Conservation (phyloP, 2,113 vertebrate species). For the Plectropomus leopardus region DNA sequence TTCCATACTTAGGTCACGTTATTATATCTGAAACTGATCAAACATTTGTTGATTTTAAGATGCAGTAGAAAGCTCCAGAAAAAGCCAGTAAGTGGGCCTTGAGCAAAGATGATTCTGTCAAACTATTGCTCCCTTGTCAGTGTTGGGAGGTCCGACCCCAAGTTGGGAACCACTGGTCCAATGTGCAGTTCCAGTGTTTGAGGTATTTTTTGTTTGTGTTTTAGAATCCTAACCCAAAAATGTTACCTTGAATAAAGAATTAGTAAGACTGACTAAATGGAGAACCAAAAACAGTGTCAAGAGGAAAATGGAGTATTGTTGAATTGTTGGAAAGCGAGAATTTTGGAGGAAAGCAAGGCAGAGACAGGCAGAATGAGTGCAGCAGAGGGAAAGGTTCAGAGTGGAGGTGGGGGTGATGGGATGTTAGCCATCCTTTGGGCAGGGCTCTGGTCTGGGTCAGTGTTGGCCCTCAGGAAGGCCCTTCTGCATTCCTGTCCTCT, state of each 20-base stretch:
- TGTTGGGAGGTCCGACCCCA: not conserved
- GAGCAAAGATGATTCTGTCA: not conserved
- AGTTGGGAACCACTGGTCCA: not conserved
- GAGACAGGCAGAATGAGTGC: slow-evolving; percentile 12
- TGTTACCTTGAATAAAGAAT: not conserved
- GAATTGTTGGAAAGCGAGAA: slow-evolving; percentile 20
- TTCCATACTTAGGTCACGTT: not conserved
- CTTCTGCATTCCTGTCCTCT: slow-evolving; percentile 91
- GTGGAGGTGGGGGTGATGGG: slow-evolving; percentile 66
- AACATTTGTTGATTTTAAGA: not conserved
- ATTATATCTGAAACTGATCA: not conserved
- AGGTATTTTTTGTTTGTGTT: not conserved
- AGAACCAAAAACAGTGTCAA: not conserved
- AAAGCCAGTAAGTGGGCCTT: not conserved
- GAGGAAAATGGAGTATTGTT: not conserved
- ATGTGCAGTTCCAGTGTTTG: not conserved
- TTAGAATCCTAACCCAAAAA: not conserved
- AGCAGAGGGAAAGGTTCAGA: slow-evolving; percentile 28
- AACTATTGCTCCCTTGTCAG: not conserved
- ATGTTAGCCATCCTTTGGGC: slow-evolving; percentile 33
- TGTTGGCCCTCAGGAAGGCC: slow-evolving; percentile 90
- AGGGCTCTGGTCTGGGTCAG: slow-evolving; percentile 83
- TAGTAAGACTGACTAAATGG: not conserved
- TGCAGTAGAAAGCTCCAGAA: not conserved
- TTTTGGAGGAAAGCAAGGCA: not conserved